These are phyloP conservation scores for Percopsis transmontana DNA, from an alignment of 2,113 vertebrate species.

Conservation along the genomic window DNA sequence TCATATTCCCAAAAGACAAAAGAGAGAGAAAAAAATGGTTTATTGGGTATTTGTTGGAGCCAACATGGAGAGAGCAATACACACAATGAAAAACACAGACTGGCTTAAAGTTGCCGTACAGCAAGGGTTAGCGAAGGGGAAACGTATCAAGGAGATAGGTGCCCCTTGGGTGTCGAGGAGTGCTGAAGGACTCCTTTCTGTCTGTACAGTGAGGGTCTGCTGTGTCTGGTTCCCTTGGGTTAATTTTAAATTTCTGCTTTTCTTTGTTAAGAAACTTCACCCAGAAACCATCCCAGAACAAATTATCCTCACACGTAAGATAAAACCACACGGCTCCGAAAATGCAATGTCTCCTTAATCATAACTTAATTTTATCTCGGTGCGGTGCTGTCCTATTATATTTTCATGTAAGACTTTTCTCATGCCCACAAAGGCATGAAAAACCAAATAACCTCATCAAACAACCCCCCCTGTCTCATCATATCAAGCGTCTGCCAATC, in stretches of 20 bases:
- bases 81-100: neutral
- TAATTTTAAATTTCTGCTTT: neutral
- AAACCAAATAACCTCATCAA: constrained; percentile 22
- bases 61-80: neutral
- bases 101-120: constrained; percentile 8
- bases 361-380: no score
- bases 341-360: no score
- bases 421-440: neutral
- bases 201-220: constrained; percentile 30
- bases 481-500: neutral
- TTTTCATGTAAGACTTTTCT: no score
- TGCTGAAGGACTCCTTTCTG: constrained; percentile 40
- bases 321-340: no score
- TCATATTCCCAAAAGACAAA: neutral
- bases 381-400: no score
- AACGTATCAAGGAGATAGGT: constrained; percentile 21
- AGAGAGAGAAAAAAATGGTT: neutral
- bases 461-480: neutral
- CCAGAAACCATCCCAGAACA: no score
- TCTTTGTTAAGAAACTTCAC: no score
- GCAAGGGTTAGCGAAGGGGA: neutral
- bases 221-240: constrained; percentile 24
- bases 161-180: constrained; percentile 21
- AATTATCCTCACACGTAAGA: no score
- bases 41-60: neutral